phyloP scores from a whole-genome alignment of 2,797 vertebrate genomes.

The Brachyalestes nurse region DNA sequence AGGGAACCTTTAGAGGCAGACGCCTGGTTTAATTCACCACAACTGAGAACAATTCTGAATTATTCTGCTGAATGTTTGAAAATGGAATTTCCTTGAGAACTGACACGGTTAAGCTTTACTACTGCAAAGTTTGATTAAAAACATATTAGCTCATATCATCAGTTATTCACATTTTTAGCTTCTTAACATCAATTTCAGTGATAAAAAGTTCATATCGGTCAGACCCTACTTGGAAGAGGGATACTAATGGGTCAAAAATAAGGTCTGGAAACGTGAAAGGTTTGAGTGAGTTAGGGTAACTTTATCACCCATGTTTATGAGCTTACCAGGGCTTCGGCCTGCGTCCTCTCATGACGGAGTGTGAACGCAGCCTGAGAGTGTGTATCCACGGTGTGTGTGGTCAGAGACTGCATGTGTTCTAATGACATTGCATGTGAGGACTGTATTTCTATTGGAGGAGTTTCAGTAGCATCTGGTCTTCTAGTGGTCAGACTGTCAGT shows the following conservation, averaged over 20 bases:
- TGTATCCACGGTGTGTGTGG: constrained; percentile 12
- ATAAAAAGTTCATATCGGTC: not conserved
- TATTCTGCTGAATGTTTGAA: too few species aligned
- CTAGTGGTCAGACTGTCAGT: not conserved
- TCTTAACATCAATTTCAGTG: not conserved
- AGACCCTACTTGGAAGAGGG: not conserved
- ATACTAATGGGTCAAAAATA: not conserved
- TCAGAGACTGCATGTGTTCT: not conserved
- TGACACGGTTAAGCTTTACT: too few species aligned
- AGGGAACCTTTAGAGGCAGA: too few species aligned
- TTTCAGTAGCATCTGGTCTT: not conserved
- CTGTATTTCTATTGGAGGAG: constrained; percentile 5
- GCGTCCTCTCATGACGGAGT: constrained; percentile 19
- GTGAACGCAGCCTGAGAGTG: not conserved
- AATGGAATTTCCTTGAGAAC: too few species aligned
- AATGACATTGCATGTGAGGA: not conserved
- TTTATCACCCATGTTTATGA: constrained; percentile 13
- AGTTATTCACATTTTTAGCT: too few species aligned
- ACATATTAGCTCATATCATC: not conserved
- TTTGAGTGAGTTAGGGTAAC: constrained; percentile 17
- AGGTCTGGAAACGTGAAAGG: not conserved
- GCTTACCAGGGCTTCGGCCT: constrained; percentile 42
- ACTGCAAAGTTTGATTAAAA: too few species aligned
- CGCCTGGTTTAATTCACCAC: too few species aligned
- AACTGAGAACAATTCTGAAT: too few species aligned